phyloP scores from a whole-genome alignment of 2,113 vertebrate genomes.

The Rhea pennata region DNA sequence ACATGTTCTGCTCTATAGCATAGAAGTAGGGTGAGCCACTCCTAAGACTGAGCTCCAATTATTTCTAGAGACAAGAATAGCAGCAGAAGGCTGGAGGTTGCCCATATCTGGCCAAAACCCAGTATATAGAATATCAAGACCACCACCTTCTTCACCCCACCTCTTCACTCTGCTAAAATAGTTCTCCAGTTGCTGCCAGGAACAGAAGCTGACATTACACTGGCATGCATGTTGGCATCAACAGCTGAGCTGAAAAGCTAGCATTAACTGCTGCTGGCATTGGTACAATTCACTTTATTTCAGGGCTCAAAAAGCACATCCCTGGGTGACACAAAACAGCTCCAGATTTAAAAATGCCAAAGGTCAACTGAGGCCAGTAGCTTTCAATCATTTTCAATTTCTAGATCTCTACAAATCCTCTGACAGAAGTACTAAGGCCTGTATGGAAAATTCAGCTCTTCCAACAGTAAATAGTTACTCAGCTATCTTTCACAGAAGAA shows the following conservation, averaged over 20 bases:
- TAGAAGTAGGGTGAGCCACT: not conserved
- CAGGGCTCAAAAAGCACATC: conserved; percentile 16
- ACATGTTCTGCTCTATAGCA: conserved; percentile 6
- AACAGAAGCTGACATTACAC: conserved; percentile 55
- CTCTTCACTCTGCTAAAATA: conserved; percentile 56
- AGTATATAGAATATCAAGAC: conserved; percentile 33
- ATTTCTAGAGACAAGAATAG: conserved; percentile 56
- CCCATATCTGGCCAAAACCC: conserved; percentile 44
- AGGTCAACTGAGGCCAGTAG: conserved; percentile 11
- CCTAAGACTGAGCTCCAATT: not conserved
- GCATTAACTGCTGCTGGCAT: conserved; percentile 32
- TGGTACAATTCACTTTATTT: not conserved
- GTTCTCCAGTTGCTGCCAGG: conserved; percentile 48
- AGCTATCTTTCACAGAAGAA: not conserved
- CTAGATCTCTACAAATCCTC: not conserved
- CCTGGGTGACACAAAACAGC: not conserved
- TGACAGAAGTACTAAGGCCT: not conserved
- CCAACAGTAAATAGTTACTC: not conserved
- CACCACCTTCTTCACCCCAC: conserved; percentile 31
- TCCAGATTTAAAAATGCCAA: conserved; percentile 48
- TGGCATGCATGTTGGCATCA: conserved; percentile 1
- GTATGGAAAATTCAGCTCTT: not conserved
- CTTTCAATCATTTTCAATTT: conserved; percentile 25
- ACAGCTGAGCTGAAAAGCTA: conserved; percentile 15
- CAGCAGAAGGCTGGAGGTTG: conserved; percentile 43